A percentile compares a stretch with the other conserved stretches of the same genome.
These are phyloP conservation scores for Piaya cayana DNA, from an alignment of 2,113 vertebrate genomes.

Conservation along the genomic window DNA sequence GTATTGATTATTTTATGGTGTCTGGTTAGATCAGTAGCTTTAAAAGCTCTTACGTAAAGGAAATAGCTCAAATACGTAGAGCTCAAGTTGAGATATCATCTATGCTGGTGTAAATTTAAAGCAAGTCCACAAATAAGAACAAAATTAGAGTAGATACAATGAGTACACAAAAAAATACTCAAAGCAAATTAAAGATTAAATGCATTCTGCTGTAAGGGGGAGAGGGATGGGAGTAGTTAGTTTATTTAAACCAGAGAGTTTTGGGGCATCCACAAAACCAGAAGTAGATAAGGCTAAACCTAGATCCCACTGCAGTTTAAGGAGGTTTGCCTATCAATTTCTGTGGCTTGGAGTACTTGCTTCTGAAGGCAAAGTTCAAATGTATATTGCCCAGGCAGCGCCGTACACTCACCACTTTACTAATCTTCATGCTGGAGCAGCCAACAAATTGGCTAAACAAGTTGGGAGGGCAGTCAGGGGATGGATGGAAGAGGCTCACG, in stretches of 20 bases:
- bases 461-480: not conserved
- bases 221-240: not conserved
- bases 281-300: not conserved
- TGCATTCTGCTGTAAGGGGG: not conserved
- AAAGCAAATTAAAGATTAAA: slow-evolving; percentile 22
- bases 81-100: not conserved
- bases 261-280: not conserved
- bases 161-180: not conserved
- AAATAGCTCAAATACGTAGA: not conserved
- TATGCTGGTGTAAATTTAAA: not conserved
- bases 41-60: not conserved
- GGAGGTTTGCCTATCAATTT: not conserved
- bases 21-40: not conserved
- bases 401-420: not conserved
- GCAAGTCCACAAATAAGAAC: not conserved
- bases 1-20: not conserved
- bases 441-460: not conserved
- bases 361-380: not conserved
- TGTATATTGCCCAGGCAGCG: not conserved
- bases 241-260: slow-evolving; percentile 15
- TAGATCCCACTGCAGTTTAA: not conserved
- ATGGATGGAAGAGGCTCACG: not conserved
- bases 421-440: not conserved
- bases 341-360: not conserved
- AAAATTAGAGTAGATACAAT: not conserved